Base-by-base conservation (phyloP, 53 echinoderm and acorn worm species). In the Holothuria scabra region DNA sequence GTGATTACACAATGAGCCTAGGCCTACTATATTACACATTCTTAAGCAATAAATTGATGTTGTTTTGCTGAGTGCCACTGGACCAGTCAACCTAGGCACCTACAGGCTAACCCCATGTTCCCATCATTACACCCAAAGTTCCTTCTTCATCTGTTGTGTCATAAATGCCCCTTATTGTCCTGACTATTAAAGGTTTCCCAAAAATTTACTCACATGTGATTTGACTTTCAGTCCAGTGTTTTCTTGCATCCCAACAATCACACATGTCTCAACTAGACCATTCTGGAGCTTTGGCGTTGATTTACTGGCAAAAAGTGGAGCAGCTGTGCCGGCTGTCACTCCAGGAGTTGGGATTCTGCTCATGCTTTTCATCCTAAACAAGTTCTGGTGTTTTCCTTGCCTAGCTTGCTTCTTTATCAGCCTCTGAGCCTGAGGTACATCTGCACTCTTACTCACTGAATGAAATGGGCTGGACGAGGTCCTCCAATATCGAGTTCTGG, bases 211-310 rank as follows among this genome's bases (percentile, higher is more conserved):
- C 85, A 91, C 89, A 56, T 86, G 84, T 4, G 87, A 86, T 33
- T 90, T 87, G 56, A 79, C 63, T 63, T 91, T 88, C 34, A 96
- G 81, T 57, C 97, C 97, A 13, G 97, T 93, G 69, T 92, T 92
- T 44, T 90, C 88, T 66, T 93, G 91, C 88, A 96, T 88, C 16
- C 97, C 97, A 13, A 96, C 93, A 29, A 96, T 81, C 3, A 96
- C 88, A 86, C 90, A 90, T 86, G 91, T 92, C 37, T 96, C 97
- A 6, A 93, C 82, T 1, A 96, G 86, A 72, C 90, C 89, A 78
- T 96, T 93, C 11, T 91, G 90, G 8, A 96, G 92, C 84, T 96
- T 96, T 24, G 96, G 79, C 64, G 89, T 84, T 34, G 67, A 9
- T 14, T 21, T 20, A 0, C 13, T 7, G 4, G 23, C 60, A 61